Evolutionary conservation across 2,888 invertebrate genomes (phyloP).

Genomic region (Acrocyrtus sp.): DNA sequence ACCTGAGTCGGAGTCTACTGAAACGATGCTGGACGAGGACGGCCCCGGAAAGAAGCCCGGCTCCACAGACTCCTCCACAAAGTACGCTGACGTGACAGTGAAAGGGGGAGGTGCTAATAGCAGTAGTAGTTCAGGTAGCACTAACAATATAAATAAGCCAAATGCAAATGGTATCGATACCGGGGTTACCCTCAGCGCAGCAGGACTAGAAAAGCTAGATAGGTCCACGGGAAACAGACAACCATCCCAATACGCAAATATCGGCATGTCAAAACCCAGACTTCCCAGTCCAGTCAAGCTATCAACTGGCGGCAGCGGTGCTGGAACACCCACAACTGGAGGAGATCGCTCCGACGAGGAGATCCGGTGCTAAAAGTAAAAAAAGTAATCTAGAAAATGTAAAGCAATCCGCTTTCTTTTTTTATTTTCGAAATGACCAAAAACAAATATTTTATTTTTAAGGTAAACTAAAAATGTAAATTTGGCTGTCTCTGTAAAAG

Average conservation of each 20-base stretch:
- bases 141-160: slow-evolving; percentile 27
- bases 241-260: slow-evolving; percentile 59
- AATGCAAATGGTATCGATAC: slow-evolving; percentile 60
- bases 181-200: slow-evolving; percentile 62
- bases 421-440: slow-evolving; percentile 21
- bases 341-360: slow-evolving; percentile 58
- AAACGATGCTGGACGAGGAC: slow-evolving; percentile 67
- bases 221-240: slow-evolving; percentile 38
- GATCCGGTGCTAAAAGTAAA: slow-evolving; percentile 58
- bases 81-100: slow-evolving; percentile 41
- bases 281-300: slow-evolving; percentile 31
- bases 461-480: neutral
- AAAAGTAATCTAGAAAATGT: neutral
- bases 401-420: slow-evolving; percentile 24
- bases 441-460: slow-evolving; percentile 6
- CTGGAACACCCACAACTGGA: slow-evolving; percentile 5
- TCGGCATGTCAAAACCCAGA: slow-evolving; percentile 56
- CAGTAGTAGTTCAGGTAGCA: slow-evolving; percentile 21
- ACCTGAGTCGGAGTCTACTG: slow-evolving; percentile 69
- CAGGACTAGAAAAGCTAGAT: slow-evolving; percentile 54
- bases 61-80: slow-evolving; percentile 21
- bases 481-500: no score
- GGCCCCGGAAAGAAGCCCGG: slow-evolving; percentile 22
- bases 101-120: slow-evolving; percentile 17
- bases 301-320: neutral